A percentile compares a stretch with the other conserved stretches of the same genome.
Evolutionary conservation across 2,888 invertebrate genomes (phyloP).

Genomic region (Homarus gammarus): DNA sequence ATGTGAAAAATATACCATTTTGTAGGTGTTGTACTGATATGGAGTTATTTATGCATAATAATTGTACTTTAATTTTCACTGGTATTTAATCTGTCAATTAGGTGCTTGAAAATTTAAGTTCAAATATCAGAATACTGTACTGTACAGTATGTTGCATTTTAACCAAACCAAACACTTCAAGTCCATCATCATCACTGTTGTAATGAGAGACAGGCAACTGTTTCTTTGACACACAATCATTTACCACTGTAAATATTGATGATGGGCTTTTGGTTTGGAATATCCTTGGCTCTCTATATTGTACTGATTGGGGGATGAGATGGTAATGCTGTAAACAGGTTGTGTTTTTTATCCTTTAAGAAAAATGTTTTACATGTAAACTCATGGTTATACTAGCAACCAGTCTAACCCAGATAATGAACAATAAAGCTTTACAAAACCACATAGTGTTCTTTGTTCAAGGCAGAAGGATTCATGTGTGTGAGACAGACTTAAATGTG

Average conservation of each 20-base stretch:
- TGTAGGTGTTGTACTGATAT: not conserved
- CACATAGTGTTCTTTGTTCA: not conserved
- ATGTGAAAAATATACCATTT: no score
- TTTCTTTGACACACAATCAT: no score
- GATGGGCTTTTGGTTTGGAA: not conserved
- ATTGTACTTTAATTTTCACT: not conserved
- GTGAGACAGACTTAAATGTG: not conserved
- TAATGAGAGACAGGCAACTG: no score
- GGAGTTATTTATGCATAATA: not conserved
- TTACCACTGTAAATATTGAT: not conserved
- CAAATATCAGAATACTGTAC: not conserved
- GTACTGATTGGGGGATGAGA: no score
- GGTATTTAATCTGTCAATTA: not conserved
- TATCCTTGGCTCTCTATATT: no score
- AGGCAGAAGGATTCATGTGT: no score
- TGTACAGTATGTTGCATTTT: no score
- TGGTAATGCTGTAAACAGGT: not conserved
- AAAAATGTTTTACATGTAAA: not conserved
- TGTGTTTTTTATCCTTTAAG: slow-evolving; percentile 6
- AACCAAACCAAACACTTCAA: no score
- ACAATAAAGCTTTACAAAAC: slow-evolving; percentile 46
- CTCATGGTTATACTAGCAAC: slow-evolving; percentile 9
- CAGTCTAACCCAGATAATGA: slow-evolving; percentile 37
- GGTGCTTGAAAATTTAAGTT: not conserved
- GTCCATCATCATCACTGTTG: no score